Conservation (phyloP, 2,888 invertebrate species). For the Drosophila sordidula region DNA sequence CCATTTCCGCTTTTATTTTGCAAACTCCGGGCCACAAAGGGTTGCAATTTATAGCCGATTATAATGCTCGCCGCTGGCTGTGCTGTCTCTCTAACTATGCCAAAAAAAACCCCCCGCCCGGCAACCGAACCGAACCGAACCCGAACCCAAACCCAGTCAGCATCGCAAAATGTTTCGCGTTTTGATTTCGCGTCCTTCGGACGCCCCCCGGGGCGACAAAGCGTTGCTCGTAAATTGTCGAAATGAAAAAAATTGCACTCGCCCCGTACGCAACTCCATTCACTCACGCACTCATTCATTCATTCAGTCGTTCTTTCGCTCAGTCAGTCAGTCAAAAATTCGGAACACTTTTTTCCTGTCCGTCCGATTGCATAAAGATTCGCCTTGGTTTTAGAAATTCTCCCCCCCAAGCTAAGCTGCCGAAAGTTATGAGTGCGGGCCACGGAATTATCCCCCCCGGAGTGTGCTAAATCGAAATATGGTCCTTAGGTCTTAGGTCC, state of each 20-base stretch:
- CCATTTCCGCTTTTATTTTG: constrained; percentile 51
- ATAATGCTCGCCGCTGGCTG: constrained; percentile 51
- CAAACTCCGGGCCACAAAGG: constrained; percentile 59
- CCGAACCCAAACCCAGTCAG: constrained; percentile 21
- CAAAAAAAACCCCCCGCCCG: not conserved
- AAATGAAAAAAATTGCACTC: constrained; percentile 57
- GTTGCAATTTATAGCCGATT: constrained; percentile 79
- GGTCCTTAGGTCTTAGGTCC: constrained; percentile 47
- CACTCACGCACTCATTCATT: constrained; percentile 19
- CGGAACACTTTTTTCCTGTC: constrained; percentile 45
- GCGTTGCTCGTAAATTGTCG: constrained; percentile 57
- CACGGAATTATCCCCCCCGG: constrained; percentile 36
- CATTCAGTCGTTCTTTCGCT: constrained; percentile 19
- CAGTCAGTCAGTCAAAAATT: constrained; percentile 59
- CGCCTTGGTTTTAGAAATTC: constrained; percentile 35
- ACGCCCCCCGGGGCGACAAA: constrained; percentile 43
- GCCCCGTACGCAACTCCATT: constrained; percentile 27
- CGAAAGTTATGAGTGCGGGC: constrained; percentile 29
- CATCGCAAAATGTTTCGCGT: constrained; percentile 61
- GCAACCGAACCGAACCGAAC: not conserved
- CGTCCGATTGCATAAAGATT: constrained; percentile 54
- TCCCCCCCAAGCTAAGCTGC: constrained; percentile 45
- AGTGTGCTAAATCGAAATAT: constrained; percentile 61
- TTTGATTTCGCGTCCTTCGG: constrained; percentile 48
- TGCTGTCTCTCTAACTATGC: constrained; percentile 30